Base-by-base conservation (phyloP, 2,888 invertebrate species). In the Drosophila sordidapex region DNA sequence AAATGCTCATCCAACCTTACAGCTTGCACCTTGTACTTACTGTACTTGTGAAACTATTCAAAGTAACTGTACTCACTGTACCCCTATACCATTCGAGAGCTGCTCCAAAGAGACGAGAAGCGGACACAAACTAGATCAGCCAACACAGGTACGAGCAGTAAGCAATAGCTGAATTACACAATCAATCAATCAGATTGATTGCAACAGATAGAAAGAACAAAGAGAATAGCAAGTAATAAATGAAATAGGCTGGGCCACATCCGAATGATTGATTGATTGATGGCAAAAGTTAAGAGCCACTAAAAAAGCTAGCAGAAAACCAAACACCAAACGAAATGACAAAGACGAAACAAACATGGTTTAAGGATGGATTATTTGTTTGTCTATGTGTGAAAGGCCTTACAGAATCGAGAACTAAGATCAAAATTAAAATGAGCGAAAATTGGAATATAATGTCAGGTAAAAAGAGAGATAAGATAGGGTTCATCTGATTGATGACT, bases 401-500 rank as follows among this genome's bases (percentile, higher is more conserved):
- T 46, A 6, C 29, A 51, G 29, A 51, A n/a, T 51, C 27, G 29
- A 51, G n/a, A 1, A 51, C 5, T 18, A 10, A 10, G 8, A 15
- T 27, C 6, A 27, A 36, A 18, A n/a, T 38, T 7, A n/a, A 38
- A n/a, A 29, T 21, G 38, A 15, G 40, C 38, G n/a, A n/a, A 15
- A 40, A 29, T 31, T 5, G 15, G 4, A 38, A 15, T 11, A 25
- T 2, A 36, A 15, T 36, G 27, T 25, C 48, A 51, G 29, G 60
- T 27, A 48, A 10, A 13, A 6, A 8, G 13, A n/a, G 27, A 56
- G 38, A 4, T 5, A 11, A 13, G n/a, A 18, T 27, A 29, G 18
- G 31, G 31, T 43, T 58, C 35, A 69, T 51, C 36, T 71, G 70
- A 62, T 58, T 71, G 52, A 70, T 36, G 54, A 40, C 56, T 43